phyloP scores from a whole-genome alignment of 1,140 invertebrate genomes.

The Drosophila pectinifera region DNA sequence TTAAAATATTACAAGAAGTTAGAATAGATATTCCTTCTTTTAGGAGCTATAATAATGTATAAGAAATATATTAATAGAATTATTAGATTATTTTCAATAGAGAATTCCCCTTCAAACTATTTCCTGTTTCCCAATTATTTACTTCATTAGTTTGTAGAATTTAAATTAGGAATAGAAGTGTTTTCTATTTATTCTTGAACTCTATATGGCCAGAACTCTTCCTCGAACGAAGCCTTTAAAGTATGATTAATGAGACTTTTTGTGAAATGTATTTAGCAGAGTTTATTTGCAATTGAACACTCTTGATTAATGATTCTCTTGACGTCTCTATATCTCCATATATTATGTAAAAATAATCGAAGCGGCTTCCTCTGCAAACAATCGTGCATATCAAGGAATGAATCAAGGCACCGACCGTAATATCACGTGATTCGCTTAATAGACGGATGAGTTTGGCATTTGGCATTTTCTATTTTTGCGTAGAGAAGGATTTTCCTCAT shows the following conservation, averaged over 20 bases:
- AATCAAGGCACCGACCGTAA: not conserved
- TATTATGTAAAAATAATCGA: not conserved
- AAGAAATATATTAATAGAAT: too few species aligned
- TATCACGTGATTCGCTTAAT: slow-evolving; percentile 15
- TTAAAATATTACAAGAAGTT: not conserved
- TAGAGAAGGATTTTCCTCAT: slow-evolving; percentile 23
- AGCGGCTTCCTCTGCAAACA: not conserved
- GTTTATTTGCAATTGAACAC: slow-evolving; percentile 8
- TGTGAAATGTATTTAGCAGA: not conserved
- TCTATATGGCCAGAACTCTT: too few species aligned
- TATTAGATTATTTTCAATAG: not conserved
- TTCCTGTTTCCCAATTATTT: not conserved
- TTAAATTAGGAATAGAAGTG: not conserved
- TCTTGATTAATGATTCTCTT: slow-evolving; percentile 11
- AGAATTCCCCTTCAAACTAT: not conserved
- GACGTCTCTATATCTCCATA: slow-evolving; percentile 14
- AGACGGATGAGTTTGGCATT: slow-evolving; percentile 8
- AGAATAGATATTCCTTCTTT: too few species aligned
- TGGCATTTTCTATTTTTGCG: slow-evolving; percentile 17
- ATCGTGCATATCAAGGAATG: not conserved
- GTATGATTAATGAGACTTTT: slow-evolving; percentile 19
- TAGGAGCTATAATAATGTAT: too few species aligned
- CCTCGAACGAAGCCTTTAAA: not conserved
- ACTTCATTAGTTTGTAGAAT: not conserved
- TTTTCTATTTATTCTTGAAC: not conserved